Base-by-base conservation (phyloP, 2,113 vertebrate genomes). In the Dolichallabes microphthalmus region DNA sequence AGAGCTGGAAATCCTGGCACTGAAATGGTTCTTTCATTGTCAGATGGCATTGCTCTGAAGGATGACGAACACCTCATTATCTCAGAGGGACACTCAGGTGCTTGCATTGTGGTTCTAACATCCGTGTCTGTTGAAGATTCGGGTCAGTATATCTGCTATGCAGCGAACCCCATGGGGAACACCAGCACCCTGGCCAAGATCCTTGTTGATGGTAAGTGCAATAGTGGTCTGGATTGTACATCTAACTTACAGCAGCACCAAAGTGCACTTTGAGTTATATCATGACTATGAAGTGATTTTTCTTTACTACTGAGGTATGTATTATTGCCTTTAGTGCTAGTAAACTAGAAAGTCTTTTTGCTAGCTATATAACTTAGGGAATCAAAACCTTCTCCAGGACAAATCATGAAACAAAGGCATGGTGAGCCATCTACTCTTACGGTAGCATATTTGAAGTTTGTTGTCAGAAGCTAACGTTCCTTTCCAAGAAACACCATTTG, bases 131-230 rank as follows among this genome's bases (percentile, higher is more conserved):
- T 93, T 0, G 82, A 89, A 0, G 96, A 99, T 92, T 96, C 96
- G 0, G 98, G 98, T 63, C 97, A 99, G 92, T 99, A 99, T 87
- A 93, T 96, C 88, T 99, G 98, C 90, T 97, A 96, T 10, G 97
- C 97, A 0, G 88, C 91, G 88, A 99, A 95, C 63, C 92, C 93
- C 1, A 94, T 97, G 27, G 98, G 98, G n/a, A 96, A 91, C 0
- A 94, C 96, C 85, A 97, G 95, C 58, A 96, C 96, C 39, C 88
- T 98, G 84, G 97, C 97, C 58, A 97, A 95, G 88, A 93, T 99
- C 68, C 91, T 96, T 30, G 96, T 99, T 80, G 96, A 96, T 92
- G 97, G 98, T 99, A 90, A 89, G 93, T 4, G 0, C 76, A 78
- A 25, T 58, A 58, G 25, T 13, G 27, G 58, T 77, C 52, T 20